Evolutionary conservation across 2,797 vertebrate species (phyloP), one percentile per base, ranked within the genome.

Genomic region (Ambastaia sidthimunki): DNA sequence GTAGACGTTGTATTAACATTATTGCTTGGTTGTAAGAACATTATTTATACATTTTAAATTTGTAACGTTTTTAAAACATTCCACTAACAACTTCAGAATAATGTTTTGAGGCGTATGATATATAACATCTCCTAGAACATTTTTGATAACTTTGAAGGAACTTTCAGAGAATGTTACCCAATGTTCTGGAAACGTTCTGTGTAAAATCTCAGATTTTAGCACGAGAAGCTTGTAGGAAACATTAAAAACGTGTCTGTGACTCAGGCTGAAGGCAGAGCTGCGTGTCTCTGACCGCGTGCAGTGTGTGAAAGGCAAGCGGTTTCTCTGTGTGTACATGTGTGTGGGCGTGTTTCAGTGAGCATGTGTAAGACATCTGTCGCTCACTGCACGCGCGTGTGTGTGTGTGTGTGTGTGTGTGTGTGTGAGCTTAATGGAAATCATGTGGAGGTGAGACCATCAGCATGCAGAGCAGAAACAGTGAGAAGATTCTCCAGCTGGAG

Each of bases 401-500:
- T 55, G 37, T 11, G 72, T 82, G 21, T 82, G 71, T 55, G 37
- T 11, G 72, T 82, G 79, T 60, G 41, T 70, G 21, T 82, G 71
- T 55, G 37, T 11, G 72, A 16, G 18, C 75, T 28, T 82, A 71
- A 76, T 60, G 55, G 66, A 47, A 68, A 74, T 57, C 77, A 71
- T 70, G 71, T 60, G 80, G 68, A 67, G 54, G 68, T 85, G 79
- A 79, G 83, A 76, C 21, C 52, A 16, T 81, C 79, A 71, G 82
- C 44, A 65, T 78, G 74, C 66, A 69, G 60, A 78, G 62, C 54
- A n/a, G 60, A 57, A 68, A 62, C 74, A 82, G 76, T 84, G 85
- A 73, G 80, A 83, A 76, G 67, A 67, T 77, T 54, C 44, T 80
- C 74, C 85, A 75, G 80, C 69, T 74, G 60, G 70, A 63, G 84